Base-by-base conservation (phyloP, 2,888 invertebrate genomes). In the Ctena decussata region DNA sequence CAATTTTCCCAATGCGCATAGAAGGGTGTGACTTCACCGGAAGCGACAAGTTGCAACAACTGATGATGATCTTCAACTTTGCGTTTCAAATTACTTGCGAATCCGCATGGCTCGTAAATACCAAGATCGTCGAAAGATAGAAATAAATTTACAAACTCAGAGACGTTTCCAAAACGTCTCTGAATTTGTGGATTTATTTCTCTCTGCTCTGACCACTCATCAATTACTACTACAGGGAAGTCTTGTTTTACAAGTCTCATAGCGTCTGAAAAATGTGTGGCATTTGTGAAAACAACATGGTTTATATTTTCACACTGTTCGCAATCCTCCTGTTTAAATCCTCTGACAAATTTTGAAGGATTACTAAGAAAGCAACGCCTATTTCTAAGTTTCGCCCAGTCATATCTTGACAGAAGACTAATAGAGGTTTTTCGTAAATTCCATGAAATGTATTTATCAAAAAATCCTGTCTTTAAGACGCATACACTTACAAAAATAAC, bases 1-100 rank as follows among this genome's bases (percentile, higher is more conserved):
- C 84, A 84, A 71, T 84, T 84, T 65, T 84, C 84, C 84, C 84
- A 84, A 21, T 76, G 12, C 6, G 77, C 80, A 37, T 84, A 84
- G 27, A 77, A 80, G 27, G 80, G 74, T 2, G 11, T 57, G 0
- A 74, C 18, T 32, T 74, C 37, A 32, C 49, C 74, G 6, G 12
- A 21, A 30, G 24, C 41, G 35, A 84, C 24, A 30, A 70, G 53
- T 21, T 74, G 70, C 11, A 84, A 30, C 5, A 84, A 41, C 3
- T 77, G 24, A 12, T 73, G 39, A 70, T 80, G 84, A 0, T 80
- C 80, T 5, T 57, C n/a, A 6, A 75, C 77, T 30, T 70, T 77
- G 18, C 39, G n/a, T 46, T 74, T 84, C 30, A 77, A 30, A 57
- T 84, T 84, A 21, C 80, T 80, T 21, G 35, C 69, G 44, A 80